Evolutionary conservation across 2,797 vertebrate genomes (phyloP).

Genomic region (Ataeniobius toweri): DNA sequence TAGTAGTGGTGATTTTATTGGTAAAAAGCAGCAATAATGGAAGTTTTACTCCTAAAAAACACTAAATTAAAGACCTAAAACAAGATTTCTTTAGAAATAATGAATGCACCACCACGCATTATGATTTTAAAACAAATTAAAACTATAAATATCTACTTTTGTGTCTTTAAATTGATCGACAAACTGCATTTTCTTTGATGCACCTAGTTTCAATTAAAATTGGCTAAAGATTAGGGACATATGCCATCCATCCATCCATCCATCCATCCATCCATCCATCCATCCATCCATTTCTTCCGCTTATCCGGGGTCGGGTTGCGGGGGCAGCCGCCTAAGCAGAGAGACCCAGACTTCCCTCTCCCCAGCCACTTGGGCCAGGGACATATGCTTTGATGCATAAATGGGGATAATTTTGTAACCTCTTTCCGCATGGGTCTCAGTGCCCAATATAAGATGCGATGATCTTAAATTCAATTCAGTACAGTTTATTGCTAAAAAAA

Average conservation of each 20-base stretch:
- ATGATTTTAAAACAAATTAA: neutral
- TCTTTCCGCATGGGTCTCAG: neutral
- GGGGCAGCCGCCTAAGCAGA: too few relatives aligned
- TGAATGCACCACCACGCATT: conserved; percentile 3
- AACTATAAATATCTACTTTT: neutral
- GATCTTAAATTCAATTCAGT: neutral
- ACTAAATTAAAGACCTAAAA: neutral
- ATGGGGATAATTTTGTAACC: neutral
- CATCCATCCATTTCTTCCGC: too few relatives aligned
- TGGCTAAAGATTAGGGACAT: neutral
- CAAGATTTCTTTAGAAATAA: neutral
- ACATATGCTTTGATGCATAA: neutral
- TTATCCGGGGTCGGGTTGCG: too few relatives aligned
- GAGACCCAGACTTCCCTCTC: too few relatives aligned
- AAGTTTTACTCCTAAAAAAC: neutral
- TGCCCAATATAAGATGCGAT: neutral
- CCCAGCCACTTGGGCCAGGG: too few relatives aligned
- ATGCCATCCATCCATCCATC: neutral
- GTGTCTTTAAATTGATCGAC: neutral
- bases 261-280: too few relatives aligned
- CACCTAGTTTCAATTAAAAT: neutral
- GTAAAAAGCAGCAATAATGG: neutral
- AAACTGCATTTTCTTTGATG: neutral
- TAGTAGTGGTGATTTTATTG: neutral
- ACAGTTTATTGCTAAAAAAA: neutral